Percentiles rank a stretch among this genome's conserved stretches.
These are phyloP conservation scores for Crocallis elinguaria DNA, from an alignment of 2,888 invertebrate species.

Conservation along the genomic window DNA sequence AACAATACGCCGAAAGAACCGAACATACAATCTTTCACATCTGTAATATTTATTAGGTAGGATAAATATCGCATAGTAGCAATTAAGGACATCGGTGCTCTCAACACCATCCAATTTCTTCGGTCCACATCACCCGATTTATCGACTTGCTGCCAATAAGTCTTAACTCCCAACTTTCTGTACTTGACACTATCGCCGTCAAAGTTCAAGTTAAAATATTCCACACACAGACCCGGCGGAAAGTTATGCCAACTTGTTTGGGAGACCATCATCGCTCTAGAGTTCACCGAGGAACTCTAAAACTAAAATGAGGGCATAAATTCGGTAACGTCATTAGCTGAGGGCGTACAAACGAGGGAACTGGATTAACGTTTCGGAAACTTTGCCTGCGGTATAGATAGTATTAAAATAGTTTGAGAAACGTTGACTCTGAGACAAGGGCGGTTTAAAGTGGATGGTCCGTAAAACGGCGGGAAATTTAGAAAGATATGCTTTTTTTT, in stretches of 20 bases:
- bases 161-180: not conserved
- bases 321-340: constrained; percentile 45
- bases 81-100: too few relatives aligned
- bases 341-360: constrained; percentile 35
- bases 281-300: constrained; percentile 37
- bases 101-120: not conserved
- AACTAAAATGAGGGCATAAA: constrained; percentile 53
- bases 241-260: constrained; percentile 7
- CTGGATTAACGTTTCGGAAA: constrained; percentile 32
- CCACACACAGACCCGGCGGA: not conserved
- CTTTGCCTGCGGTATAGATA: constrained; percentile 25
- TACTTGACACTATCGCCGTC: not conserved
- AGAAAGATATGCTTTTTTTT: not conserved
- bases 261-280: constrained; percentile 1
- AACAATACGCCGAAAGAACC: too few relatives aligned
- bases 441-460: not conserved
- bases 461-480: too few relatives aligned
- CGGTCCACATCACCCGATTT: not conserved
- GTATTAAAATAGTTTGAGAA: constrained; percentile 31
- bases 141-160: not conserved
- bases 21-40: too few relatives aligned
- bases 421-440: not conserved
- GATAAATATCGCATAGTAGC: too few relatives aligned
- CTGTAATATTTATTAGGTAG: too few relatives aligned
- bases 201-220: constrained; percentile 4